These are phyloP conservation scores for Prolemur simus DNA, from an alignment of 2,113 vertebrate species.

Conservation along the genomic window DNA sequence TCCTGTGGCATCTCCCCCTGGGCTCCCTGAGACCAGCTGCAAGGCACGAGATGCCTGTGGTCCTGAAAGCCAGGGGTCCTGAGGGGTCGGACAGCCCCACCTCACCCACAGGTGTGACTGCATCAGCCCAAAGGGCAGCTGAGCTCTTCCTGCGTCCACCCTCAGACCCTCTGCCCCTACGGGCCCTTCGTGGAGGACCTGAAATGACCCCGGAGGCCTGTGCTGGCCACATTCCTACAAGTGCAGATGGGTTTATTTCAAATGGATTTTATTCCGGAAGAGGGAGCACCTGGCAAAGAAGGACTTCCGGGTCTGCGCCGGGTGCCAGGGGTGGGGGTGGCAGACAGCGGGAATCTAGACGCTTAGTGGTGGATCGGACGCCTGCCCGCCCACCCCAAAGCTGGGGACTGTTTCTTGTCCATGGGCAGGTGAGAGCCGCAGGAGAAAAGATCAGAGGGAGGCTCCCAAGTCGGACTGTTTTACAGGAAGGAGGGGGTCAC, in stretches of 20 bases:
- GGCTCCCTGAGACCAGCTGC: not conserved
- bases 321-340: no score
- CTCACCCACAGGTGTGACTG: accelerated
- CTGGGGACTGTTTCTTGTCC: not conserved
- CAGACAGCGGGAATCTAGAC: accelerated
- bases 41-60: accelerated
- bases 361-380: accelerated
- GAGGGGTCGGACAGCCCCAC: not conserved
- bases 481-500: not conserved
- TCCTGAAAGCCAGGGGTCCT: not conserved
- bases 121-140: accelerated
- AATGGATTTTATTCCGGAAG: accelerated
- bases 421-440: accelerated
- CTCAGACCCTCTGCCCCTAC: accelerated
- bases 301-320: not conserved
- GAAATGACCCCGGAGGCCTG: accelerated
- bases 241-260: not conserved
- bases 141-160: not conserved
- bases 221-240: not conserved
- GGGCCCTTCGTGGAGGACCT: accelerated
- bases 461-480: accelerated
- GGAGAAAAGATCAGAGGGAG: accelerated
- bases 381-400: not conserved
- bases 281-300: not conserved
- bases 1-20: not conserved